Conservation (phyloP, 2,888 invertebrate genomes). For the Volucella zonaria region DNA sequence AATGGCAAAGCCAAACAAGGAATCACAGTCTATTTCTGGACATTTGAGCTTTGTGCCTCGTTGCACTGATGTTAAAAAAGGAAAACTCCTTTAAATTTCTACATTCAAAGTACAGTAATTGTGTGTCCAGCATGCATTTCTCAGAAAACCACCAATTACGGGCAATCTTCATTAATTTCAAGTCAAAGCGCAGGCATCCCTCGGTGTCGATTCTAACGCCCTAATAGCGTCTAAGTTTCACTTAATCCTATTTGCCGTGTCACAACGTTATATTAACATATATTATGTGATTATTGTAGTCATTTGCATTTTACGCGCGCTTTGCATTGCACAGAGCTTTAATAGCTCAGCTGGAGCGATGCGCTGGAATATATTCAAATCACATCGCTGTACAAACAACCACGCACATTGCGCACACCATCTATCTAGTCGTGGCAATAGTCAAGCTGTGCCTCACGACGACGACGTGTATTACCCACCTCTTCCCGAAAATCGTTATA, state of each 20-base stretch:
- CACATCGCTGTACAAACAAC: slow-evolving; percentile 36
- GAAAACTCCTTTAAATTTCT: too few relatives aligned
- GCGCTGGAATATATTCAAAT: slow-evolving; percentile 25
- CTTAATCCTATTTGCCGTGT: slow-evolving; percentile 55
- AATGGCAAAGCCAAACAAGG: too few relatives aligned
- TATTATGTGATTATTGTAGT: slow-evolving; percentile 51
- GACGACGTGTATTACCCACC: slow-evolving; percentile 19
- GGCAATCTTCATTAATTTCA: slow-evolving; percentile 16
- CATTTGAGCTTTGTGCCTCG: too few relatives aligned
- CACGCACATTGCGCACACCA: slow-evolving; percentile 39
- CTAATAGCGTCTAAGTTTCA: slow-evolving; percentile 48
- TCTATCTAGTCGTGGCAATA: not conserved
- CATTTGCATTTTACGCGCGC: slow-evolving; percentile 51
- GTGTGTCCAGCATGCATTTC: not conserved
- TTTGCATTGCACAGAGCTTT: slow-evolving; percentile 27
- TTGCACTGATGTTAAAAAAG: too few relatives aligned
- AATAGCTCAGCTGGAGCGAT: slow-evolving; percentile 11
- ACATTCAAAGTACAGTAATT: too few relatives aligned
- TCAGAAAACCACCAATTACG: slow-evolving; percentile 18
- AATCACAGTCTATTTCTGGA: too few relatives aligned
- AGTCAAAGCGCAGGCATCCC: slow-evolving; percentile 1
- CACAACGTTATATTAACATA: slow-evolving; percentile 44
- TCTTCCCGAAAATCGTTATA: slow-evolving; percentile 24
- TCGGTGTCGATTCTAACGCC: slow-evolving; percentile 34
- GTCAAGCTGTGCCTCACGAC: not conserved